A percentile compares a stretch with the other conserved stretches of the same genome.
Evolutionary conservation across 2,113 vertebrate genomes (phyloP).

Genomic region (Prochilodus magdalenae): DNA sequence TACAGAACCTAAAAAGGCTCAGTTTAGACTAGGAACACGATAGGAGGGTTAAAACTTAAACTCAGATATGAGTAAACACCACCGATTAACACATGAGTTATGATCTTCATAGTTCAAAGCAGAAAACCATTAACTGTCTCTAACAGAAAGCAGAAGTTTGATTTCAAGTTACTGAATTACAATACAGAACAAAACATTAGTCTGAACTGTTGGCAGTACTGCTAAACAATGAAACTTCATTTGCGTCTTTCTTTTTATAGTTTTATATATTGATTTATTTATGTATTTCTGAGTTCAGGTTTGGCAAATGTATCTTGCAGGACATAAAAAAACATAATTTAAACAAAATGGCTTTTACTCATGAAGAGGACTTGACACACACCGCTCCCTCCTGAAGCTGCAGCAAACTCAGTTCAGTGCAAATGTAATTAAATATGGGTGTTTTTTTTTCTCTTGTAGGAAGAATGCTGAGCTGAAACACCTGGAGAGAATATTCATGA

Average conservation of each 20-base stretch:
- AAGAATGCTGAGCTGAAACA: background rate
- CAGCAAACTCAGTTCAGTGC: background rate
- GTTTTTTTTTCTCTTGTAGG: background rate
- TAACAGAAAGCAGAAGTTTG: conserved; percentile 76
- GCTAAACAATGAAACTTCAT: conserved; percentile 2
- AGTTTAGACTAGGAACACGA: too few species aligned
- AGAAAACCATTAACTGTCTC: background rate
- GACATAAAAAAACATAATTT: background rate
- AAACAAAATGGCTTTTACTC: conserved; percentile 63
- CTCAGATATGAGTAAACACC: background rate
- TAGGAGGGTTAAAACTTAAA: background rate
- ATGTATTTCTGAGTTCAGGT: background rate
- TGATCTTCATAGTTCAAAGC: background rate
- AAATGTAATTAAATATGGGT: background rate
- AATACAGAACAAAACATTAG: background rate
- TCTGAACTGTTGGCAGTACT: background rate
- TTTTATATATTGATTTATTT: conserved; percentile 5
- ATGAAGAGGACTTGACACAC: conserved; percentile 62
- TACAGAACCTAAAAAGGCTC: too few species aligned
- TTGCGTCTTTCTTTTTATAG: too few species aligned
- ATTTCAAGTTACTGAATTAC: conserved; percentile 53
- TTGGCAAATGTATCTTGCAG: conserved; percentile 9
- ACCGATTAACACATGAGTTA: background rate
- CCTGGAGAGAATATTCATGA: background rate
- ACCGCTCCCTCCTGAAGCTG: conserved; percentile 35